These are phyloP conservation scores for Varanus salvator DNA, from an alignment of 2,113 vertebrate species.

Conservation along the genomic window DNA sequence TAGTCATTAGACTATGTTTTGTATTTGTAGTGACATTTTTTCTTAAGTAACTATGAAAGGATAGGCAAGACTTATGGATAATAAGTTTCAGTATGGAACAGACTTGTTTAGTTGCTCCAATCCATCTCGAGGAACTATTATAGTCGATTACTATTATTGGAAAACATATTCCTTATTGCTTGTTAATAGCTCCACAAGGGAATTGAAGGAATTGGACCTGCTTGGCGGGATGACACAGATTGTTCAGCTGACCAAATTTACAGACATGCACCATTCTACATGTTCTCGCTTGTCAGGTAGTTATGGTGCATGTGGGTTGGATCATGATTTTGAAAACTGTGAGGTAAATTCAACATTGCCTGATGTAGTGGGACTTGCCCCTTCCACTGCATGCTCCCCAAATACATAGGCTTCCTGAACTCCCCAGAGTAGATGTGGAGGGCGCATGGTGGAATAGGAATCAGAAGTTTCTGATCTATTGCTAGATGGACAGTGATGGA, in stretches of 20 bases:
- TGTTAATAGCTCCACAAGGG: not conserved
- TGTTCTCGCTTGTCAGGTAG: not conserved
- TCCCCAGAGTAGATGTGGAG: no score
- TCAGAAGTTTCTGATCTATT: no score
- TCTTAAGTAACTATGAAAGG: not conserved
- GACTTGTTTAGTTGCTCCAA: not conserved
- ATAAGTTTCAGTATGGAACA: not conserved
- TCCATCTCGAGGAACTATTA: not conserved
- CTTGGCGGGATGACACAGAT: not conserved
- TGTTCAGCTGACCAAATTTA: not conserved
- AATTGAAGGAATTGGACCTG: not conserved
- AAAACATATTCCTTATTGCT: not conserved
- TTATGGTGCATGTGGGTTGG: no score
- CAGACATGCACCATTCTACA: not conserved
- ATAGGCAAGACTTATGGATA: not conserved
- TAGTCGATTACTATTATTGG: not conserved
- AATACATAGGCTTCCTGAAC: no score
- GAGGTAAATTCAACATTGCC: no score
- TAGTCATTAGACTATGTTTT: not conserved
- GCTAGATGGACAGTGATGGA: no score
- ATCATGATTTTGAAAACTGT: not conserved
- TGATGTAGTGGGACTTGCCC: no score
- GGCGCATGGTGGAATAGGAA: no score
- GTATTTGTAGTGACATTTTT: not conserved
- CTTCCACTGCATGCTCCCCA: no score